Evolutionary conservation across 1,140 invertebrate genomes (phyloP), one percentile per base, ranked within the genome.

Genomic region (Drosophila azteca): DNA sequence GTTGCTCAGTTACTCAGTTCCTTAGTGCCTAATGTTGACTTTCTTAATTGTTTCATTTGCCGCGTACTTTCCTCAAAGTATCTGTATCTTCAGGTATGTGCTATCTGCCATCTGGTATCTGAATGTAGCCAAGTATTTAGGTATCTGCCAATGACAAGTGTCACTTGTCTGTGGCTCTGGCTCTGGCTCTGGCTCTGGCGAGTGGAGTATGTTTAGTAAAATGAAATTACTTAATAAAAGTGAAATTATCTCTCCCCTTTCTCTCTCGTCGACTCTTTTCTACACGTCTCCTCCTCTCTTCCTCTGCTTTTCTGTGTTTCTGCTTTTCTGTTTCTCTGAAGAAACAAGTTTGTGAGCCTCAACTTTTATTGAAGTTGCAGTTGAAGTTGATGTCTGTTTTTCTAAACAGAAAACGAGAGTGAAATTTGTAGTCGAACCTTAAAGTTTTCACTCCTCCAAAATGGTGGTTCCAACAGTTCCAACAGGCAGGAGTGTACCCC

Each of bases 211-310:
- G 8, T 8, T 9, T 31, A 9, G 29, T 3, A 31, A 1, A 11
- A 15, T 57, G 45, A 80, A 85, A 85, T 85, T 85, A 85, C 82
- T 87, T 85, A 85, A 87, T 85, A 85, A 85, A 85, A 85, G 82
- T 85, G 82, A 85, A 85, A 87, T 79, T 82, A 87, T 82, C 79
- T 71, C 60, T 46, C 71, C 29, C 46, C 50, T 26, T 15, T 54
- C 17, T n/a, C 35, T 31, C 3, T 3, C 31, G 31, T 8, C 9
- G 9, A 31, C 8, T 31, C 31, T 31, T 9, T 2, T 9, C 31
- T 31, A 3, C 8, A 2, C 31, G 35, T 3, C 9, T 13, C 8
- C 13, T 11, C 35, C 51, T 44, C 51, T 54, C 8, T n/a, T 26
- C 35, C 11, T 20, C 51, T 54, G n/a, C 8, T 26, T 45, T 11